phyloP scores from a whole-genome alignment of 1,140 invertebrate genomes.

The Aphaenogaster ashmeadi region DNA sequence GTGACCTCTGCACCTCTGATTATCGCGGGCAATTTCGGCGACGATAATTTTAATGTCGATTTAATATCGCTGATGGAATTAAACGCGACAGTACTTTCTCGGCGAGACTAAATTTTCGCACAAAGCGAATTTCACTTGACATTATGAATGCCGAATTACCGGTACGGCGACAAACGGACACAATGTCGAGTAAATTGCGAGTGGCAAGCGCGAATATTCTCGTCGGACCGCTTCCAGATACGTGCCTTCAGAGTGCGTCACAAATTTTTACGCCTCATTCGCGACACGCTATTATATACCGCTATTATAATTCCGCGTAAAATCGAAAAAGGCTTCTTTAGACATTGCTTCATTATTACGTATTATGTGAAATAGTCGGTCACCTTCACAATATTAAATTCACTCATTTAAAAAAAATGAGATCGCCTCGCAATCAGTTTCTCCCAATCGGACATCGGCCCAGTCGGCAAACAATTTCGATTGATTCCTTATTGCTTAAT shows the following conservation, averaged over 20 bases:
- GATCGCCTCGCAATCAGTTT: background rate
- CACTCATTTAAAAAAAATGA: background rate
- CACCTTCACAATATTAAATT: background rate
- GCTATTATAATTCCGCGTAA: conserved; percentile 21
- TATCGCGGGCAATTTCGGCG: conserved; percentile 17
- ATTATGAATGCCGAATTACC: conserved; percentile 72
- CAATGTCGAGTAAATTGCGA: conserved; percentile 74
- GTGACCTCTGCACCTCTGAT: conserved; percentile 2
- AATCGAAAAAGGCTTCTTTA: conserved; percentile 38
- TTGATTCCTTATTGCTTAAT: background rate
- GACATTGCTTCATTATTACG: background rate
- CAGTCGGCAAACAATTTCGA: background rate
- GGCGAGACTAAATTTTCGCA: conserved; percentile 42
- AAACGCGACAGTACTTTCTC: conserved; percentile 42
- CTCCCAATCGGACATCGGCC: background rate
- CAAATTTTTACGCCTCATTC: conserved; percentile 34
- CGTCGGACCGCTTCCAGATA: conserved; percentile 34
- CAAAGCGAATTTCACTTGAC: conserved; percentile 69
- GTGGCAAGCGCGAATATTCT: conserved; percentile 55
- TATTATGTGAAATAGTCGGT: background rate
- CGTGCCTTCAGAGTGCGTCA: background rate
- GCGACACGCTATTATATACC: conserved; percentile 14
- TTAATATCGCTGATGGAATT: conserved; percentile 48
- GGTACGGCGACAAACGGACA: conserved; percentile 43
- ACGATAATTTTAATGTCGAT: conserved; percentile 52